These are phyloP conservation scores for Bucorvus abyssinicus DNA, from an alignment of 2,797 vertebrate species.

Conservation along the genomic window DNA sequence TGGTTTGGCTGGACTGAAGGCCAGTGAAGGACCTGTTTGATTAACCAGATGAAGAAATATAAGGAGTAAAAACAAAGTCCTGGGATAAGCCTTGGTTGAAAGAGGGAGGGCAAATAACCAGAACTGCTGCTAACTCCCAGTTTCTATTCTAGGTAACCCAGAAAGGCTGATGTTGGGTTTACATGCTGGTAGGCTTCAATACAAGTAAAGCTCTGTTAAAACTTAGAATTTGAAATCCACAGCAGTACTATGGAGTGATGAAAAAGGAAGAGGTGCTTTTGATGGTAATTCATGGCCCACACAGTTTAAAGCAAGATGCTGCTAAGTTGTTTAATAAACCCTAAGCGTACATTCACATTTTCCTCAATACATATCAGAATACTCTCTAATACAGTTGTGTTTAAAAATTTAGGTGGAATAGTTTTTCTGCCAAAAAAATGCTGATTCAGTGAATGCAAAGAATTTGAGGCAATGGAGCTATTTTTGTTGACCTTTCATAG, in stretches of 20 bases:
- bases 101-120: not conserved
- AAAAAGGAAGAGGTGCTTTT: not conserved
- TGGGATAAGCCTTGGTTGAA: not conserved
- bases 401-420: not conserved
- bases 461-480: not conserved
- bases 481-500: not conserved
- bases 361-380: not conserved
- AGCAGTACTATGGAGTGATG: not conserved
- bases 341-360: not conserved
- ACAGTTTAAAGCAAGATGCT: not conserved
- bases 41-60: conserved; percentile 38
- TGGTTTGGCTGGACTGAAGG: not conserved
- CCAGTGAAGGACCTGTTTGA: not conserved
- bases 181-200: not conserved
- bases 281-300: not conserved
- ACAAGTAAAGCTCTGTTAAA: not conserved
- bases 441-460: not conserved
- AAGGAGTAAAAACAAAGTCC: not conserved
- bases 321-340: not conserved
- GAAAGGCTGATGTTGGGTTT: not conserved
- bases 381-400: not conserved
- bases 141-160: not conserved
- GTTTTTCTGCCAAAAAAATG: not conserved
- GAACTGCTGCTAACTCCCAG: not conserved
- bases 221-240: not conserved